Conservation (phyloP, 2,113 vertebrate genomes). For the Chloroceryle aenea region DNA sequence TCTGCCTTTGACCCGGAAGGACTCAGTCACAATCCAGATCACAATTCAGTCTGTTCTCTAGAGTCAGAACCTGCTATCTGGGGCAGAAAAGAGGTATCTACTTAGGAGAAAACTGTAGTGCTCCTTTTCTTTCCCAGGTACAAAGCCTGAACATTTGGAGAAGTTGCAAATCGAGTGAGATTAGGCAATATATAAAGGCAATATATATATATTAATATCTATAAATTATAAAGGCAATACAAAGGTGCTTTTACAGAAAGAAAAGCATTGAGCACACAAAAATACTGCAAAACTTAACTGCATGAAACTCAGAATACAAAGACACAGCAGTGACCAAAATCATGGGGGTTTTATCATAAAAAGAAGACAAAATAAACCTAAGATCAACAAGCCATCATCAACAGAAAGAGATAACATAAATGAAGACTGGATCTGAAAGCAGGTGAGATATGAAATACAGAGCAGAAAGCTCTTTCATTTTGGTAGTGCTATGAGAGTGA, state of each 20-base stretch:
- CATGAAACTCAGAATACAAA: background rate
- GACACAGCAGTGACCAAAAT: background rate
- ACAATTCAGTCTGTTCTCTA: background rate
- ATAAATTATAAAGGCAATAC: too few species aligned
- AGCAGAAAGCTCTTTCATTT: background rate
- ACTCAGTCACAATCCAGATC: background rate
- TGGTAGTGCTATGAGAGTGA: background rate
- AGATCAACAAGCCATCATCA: background rate
- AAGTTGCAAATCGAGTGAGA: too few species aligned
- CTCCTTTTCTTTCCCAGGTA: background rate
- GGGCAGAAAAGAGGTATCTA: background rate
- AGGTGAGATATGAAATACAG: background rate
- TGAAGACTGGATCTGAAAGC: background rate
- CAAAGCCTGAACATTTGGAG: background rate
- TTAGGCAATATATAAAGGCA: too few species aligned
- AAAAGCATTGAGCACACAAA: background rate
- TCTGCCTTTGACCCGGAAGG: background rate
- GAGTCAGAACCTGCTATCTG: background rate
- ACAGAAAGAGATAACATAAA: background rate
- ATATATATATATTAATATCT: too few species aligned
- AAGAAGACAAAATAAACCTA: background rate
- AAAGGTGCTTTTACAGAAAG: background rate
- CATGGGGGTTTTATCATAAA: background rate
- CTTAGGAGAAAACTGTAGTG: background rate
- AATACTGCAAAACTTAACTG: background rate